Evolutionary conservation across 2,113 vertebrate species (phyloP).

Genomic region (Callaeas wilsoni): DNA sequence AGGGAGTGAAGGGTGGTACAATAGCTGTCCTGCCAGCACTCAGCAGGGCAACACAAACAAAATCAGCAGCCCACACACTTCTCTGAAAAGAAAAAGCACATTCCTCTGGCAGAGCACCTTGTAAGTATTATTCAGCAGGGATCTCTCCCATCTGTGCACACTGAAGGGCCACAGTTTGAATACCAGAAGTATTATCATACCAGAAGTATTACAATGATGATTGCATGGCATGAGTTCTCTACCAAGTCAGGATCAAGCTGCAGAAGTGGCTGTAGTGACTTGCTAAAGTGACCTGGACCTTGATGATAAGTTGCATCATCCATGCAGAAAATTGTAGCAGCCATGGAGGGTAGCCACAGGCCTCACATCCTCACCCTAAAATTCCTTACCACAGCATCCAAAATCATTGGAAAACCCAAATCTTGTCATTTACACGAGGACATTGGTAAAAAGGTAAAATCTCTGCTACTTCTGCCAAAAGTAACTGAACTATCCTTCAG

Average conservation of each 20-base stretch:
- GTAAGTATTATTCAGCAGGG: not conserved
- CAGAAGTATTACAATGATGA: not conserved
- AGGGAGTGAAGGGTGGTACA: not conserved
- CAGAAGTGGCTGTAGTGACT: not conserved
- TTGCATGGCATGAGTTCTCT: not conserved
- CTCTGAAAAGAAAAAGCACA: not conserved
- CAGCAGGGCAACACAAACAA: not conserved
- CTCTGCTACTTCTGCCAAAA: not conserved
- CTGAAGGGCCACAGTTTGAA: conserved; percentile 9
- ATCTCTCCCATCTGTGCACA: not conserved
- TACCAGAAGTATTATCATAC: not conserved
- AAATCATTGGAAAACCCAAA: not conserved
- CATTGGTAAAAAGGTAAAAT: not conserved
- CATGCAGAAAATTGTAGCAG: not conserved
- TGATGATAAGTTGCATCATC: not conserved
- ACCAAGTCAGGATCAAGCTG: not conserved
- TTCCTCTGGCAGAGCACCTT: not conserved
- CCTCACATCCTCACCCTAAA: not conserved
- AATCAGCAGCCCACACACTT: not conserved
- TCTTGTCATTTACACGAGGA: not conserved
- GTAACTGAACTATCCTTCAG: conserved; percentile 4
- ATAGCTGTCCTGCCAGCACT: not conserved
- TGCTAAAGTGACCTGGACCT: not conserved
- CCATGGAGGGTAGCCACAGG: not conserved
- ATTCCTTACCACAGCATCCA: not conserved